phyloP scores from a whole-genome alignment of 2,113 vertebrate species.

The Haemorhous mexicanus region DNA sequence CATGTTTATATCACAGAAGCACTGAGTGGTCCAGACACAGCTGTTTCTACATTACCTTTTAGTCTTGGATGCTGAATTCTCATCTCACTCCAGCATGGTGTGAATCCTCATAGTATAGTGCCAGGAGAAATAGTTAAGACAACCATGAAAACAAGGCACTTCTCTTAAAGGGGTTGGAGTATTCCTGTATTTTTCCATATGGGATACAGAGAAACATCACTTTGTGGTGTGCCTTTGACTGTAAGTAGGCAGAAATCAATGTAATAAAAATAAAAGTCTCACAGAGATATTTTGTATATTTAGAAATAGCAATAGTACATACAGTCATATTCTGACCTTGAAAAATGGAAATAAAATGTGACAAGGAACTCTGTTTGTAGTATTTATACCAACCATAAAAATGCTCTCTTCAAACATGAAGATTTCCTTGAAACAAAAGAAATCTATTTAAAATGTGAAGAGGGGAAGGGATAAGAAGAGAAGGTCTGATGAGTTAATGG shows the following conservation, averaged over 20 bases:
- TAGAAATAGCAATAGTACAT: slow-evolving; percentile 42
- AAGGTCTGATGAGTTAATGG: slow-evolving; percentile 29
- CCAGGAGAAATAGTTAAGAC: not conserved
- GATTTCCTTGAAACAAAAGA: slow-evolving; percentile 47
- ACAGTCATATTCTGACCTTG: slow-evolving; percentile 56
- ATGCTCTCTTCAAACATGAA: not conserved
- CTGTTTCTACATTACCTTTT: not conserved
- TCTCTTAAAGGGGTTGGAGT: not conserved
- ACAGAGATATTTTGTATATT: slow-evolving; percentile 31
- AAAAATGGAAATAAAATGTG: slow-evolving; percentile 25
- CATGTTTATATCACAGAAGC: not conserved
- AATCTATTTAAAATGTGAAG: slow-evolving; percentile 39
- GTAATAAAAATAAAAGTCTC: slow-evolving; percentile 56
- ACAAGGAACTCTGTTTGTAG: not conserved
- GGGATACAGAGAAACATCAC: not conserved
- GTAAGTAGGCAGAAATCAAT: slow-evolving; percentile 51
- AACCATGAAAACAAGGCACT: not conserved
- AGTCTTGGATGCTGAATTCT: not conserved
- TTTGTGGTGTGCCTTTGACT: not conserved
- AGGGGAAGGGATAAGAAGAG: slow-evolving; percentile 35
- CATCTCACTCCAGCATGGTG: not conserved
- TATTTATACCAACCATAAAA: slow-evolving; percentile 32
- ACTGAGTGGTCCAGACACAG: not conserved
- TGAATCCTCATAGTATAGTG: not conserved
- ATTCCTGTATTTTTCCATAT: slow-evolving; percentile 27